Evolutionary conservation across 2,113 vertebrate species (phyloP).

Genomic region (Pedionomus torquatus): DNA sequence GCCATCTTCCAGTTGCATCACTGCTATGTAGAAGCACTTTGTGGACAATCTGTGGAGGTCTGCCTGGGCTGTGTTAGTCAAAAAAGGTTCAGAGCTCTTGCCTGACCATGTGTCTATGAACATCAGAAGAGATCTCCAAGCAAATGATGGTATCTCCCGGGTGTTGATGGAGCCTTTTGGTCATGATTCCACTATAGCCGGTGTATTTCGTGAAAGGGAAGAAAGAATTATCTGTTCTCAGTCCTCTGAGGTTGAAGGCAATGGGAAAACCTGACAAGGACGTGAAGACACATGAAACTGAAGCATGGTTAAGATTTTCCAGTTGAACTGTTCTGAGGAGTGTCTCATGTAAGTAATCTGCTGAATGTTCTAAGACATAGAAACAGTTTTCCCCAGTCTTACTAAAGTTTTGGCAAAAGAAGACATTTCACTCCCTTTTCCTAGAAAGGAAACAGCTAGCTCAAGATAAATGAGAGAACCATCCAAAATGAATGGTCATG

Average conservation of each 20-base stretch:
- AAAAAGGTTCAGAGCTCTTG: not conserved
- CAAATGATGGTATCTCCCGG: not conserved
- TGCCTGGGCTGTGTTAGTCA: not conserved
- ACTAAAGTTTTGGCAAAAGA: conserved; percentile 12
- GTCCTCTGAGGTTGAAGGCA: not conserved
- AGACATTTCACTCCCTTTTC: not conserved
- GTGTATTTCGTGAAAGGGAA: not conserved
- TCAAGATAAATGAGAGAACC: not conserved
- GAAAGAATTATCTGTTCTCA: not conserved
- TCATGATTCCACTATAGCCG: not conserved
- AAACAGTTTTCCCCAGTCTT: not conserved
- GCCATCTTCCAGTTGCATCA: not conserved
- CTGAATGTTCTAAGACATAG: not conserved
- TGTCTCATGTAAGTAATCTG: not conserved
- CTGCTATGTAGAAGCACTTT: not conserved
- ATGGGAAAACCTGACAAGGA: not conserved
- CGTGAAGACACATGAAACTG: not conserved
- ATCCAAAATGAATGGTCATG: not conserved
- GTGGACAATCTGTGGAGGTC: not conserved
- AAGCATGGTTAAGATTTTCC: not conserved
- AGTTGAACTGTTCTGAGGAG: not conserved
- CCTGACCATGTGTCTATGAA: not conserved
- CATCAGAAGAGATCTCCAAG: not conserved
- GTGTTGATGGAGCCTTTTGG: not conserved
- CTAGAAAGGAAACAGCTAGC: not conserved